Conservation (phyloP, 2,888 invertebrate genomes). For the Lasioglossum vierecki region DNA sequence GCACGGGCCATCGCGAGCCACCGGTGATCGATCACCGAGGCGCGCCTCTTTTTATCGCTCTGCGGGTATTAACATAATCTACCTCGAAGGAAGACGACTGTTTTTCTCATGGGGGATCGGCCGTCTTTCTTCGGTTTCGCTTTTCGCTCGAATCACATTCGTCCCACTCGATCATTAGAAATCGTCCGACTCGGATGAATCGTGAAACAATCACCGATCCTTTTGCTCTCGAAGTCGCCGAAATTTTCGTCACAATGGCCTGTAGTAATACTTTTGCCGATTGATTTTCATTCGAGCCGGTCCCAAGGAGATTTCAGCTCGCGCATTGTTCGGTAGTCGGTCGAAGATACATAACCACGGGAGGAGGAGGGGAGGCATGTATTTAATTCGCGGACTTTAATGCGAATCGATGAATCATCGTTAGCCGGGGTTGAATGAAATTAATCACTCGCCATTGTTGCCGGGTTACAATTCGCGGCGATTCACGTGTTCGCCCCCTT, state of each 20-base stretch:
- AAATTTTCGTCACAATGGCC: neutral
- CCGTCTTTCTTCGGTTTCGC: neutral
- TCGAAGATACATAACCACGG: constrained; percentile 15
- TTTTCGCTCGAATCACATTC: neutral
- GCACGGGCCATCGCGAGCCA: neutral
- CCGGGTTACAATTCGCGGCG: constrained; percentile 27
- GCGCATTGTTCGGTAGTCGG: neutral
- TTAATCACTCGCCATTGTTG: constrained; percentile 59
- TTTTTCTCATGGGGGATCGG: neutral
- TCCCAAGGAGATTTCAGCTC: neutral
- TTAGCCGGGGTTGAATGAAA: constrained; percentile 54
- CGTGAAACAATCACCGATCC: neutral
- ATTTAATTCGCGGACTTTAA: constrained; percentile 46
- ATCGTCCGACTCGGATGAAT: neutral
- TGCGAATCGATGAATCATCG: constrained; percentile 56
- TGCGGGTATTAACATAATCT: constrained; percentile 4
- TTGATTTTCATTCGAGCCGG: neutral
- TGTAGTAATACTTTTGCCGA: neutral
- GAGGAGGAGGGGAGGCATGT: neutral
- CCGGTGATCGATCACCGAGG: constrained; percentile 20
- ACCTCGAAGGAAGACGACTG: neutral
- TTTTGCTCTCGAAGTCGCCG: neutral
- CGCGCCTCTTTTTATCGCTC: constrained; percentile 9
- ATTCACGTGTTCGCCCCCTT: constrained; percentile 36
- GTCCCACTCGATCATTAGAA: neutral